A percentile compares a stretch with the other conserved stretches of the same genome.
Evolutionary conservation across 30 jellyfish, hydroid and myxozoan genomes (phyloP).

Genomic region (Sanderia malayensis): DNA sequence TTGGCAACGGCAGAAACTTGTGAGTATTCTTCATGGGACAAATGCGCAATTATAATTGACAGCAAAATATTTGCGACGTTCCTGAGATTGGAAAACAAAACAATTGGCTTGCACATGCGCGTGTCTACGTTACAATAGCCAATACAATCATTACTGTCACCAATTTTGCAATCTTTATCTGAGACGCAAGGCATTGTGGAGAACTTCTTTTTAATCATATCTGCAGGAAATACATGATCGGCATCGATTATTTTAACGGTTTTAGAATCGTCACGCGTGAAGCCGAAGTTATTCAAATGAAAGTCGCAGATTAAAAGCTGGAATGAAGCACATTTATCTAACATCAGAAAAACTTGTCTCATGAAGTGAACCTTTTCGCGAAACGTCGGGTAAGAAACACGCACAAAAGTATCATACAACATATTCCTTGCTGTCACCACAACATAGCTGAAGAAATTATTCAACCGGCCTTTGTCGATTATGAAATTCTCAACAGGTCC

Average conservation of each 20-base stretch:
- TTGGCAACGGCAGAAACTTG: background rate
- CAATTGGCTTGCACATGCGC: slow-evolving; percentile 2
- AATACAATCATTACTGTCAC: slow-evolving; percentile 29
- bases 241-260: slow-evolving; percentile 28
- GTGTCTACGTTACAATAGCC: background rate
- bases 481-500: background rate
- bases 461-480: background rate
- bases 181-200: slow-evolving; percentile 8
- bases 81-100: slow-evolving; percentile 6
- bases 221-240: slow-evolving; percentile 17
- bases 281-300: slow-evolving; percentile 36
- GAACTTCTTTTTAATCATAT: background rate
- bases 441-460: too few relatives aligned
- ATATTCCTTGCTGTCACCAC: background rate
- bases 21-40: slow-evolving; percentile 11
- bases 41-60: background rate
- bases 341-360: slow-evolving; percentile 17
- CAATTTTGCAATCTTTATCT: slow-evolving; percentile 23
- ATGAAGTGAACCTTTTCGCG: slow-evolving; percentile 15
- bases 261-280: background rate
- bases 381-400: slow-evolving; percentile 5
- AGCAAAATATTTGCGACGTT: slow-evolving; percentile 1
- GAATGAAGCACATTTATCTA: slow-evolving; percentile 3
- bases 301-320: slow-evolving; percentile 23
- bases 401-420: background rate